Base-by-base conservation (phyloP, 1,140 invertebrate genomes). In the Sarcophaga bullata region DNA sequence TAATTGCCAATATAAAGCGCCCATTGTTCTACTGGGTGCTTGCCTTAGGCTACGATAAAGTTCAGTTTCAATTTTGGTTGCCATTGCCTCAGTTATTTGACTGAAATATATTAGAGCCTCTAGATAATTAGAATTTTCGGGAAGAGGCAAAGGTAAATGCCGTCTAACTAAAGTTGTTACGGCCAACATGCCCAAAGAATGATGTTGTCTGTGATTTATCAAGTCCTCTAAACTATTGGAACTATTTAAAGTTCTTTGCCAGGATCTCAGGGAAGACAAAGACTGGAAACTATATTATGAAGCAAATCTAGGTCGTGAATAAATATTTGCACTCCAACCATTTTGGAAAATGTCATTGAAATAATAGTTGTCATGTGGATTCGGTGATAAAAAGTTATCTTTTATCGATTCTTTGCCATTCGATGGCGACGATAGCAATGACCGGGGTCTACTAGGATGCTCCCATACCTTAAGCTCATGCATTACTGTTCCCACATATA, bases 1-100 rank as follows among this genome's bases (percentile, higher is more conserved):
- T 1, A 99, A 90, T 90, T 99, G 98, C 99, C 99, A 99, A 91
- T 99, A 99, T 58, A 99, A 92, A 15, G 98, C 97, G 15, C 98
- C 98, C 96, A 98, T 99, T 0, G 96, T 97, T 10, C 91, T 90
- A 62, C 97, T 95, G 90, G 94, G 92, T 3, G 95, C 94, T 10
- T 92, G 86, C 17, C 92, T 90, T 82, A 93, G 91, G 11, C 96
- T 93, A 50, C 98, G 92, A 90, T 99, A 99, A 85, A 94, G 93
- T 90, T 99, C 98, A 0, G 96, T 96, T 91, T 99, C 94, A 13
- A 94, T 92, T 90, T 96, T 97, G 8, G 97, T 94, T 2, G 95
- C 92, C 91, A 98, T 94, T 0, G 96, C 97, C 92, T 99, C 98
- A 85, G 95, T 92, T 82, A 97, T 94, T 92, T 96, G 95, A 88